These are phyloP conservation scores for Hepsetus odoe DNA, from an alignment of 2,113 vertebrate genomes.

Conservation along the genomic window DNA sequence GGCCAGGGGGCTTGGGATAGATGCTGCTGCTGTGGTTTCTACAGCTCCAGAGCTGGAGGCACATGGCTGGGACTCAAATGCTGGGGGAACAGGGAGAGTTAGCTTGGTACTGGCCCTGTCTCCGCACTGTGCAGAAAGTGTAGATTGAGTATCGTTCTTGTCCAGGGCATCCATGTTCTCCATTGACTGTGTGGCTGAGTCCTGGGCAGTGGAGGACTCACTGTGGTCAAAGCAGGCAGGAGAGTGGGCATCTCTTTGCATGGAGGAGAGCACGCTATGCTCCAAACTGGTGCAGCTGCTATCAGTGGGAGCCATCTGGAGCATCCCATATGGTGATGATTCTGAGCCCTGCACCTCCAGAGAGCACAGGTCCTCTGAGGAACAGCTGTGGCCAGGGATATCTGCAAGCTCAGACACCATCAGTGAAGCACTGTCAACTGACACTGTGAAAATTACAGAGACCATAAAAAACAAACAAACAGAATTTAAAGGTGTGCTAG, in stretches of 20 bases:
- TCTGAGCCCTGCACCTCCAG: constrained; percentile 85
- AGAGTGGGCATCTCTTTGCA: constrained; percentile 62
- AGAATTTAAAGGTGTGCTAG: constrained; percentile 13
- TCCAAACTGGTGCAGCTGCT: constrained; percentile 78
- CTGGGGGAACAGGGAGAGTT: constrained; percentile 45
- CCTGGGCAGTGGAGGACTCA: constrained; percentile 71
- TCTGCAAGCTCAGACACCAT: constrained; percentile 82
- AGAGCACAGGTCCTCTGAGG: constrained; percentile 85
- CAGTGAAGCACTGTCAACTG: constrained; percentile 82
- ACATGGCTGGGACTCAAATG: constrained; percentile 68
- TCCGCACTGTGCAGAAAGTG: constrained; percentile 43
- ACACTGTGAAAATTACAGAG: constrained; percentile 69
- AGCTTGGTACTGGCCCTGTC: constrained; percentile 55
- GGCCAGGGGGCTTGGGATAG: constrained; percentile 28
- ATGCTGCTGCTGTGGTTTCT: neutral
- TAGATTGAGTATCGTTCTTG: constrained; percentile 72
- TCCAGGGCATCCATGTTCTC: constrained; percentile 76
- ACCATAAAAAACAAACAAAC: neutral
- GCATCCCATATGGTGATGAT: constrained; percentile 75
- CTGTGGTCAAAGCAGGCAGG: constrained; percentile 65
- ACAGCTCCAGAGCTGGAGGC: constrained; percentile 44
- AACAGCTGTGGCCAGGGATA: constrained; percentile 77
- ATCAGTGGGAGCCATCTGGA: constrained; percentile 64
- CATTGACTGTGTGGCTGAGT: constrained; percentile 72
- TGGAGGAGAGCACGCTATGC: constrained; percentile 62